These are phyloP conservation scores for Phlogophora meticulosa DNA, from an alignment of 2,888 invertebrate genomes.

Conservation along the genomic window DNA sequence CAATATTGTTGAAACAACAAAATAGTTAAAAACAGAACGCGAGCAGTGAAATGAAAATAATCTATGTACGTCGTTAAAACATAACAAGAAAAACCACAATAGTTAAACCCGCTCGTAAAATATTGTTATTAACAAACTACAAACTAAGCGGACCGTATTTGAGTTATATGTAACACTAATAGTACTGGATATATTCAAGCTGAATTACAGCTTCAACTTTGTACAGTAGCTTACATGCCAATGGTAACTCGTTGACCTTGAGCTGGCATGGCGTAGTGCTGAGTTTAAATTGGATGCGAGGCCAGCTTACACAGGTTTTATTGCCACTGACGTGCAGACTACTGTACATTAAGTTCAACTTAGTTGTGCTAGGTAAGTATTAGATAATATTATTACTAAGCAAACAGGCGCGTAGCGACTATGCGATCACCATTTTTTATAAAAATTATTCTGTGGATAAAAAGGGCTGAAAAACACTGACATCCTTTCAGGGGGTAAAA, in stretches of 20 bases:
- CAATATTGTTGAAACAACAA: constrained; percentile 48
- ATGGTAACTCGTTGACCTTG: no score
- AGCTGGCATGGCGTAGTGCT: no score
- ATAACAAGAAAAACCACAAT: constrained; percentile 57
- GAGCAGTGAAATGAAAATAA: constrained; percentile 52
- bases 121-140: constrained; percentile 52
- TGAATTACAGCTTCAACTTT: constrained; percentile 2
- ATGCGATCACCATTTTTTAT: no score
- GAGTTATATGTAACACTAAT: constrained; percentile 14
- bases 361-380: not conserved
- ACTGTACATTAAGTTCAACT: constrained; percentile 19
- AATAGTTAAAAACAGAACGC: constrained; percentile 36
- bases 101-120: constrained; percentile 57
- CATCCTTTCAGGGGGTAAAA: no score
- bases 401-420: no score
- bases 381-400: constrained; percentile 1
- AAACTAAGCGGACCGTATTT: constrained; percentile 31
- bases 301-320: no score
- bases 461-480: no score
- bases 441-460: no score
- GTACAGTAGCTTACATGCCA: no score
- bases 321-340: no score
- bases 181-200: constrained; percentile 1
- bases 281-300: no score
- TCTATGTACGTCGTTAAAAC: constrained; percentile 46